phyloP scores from a whole-genome alignment of 2,888 invertebrate genomes.

The Tipula confusa region DNA sequence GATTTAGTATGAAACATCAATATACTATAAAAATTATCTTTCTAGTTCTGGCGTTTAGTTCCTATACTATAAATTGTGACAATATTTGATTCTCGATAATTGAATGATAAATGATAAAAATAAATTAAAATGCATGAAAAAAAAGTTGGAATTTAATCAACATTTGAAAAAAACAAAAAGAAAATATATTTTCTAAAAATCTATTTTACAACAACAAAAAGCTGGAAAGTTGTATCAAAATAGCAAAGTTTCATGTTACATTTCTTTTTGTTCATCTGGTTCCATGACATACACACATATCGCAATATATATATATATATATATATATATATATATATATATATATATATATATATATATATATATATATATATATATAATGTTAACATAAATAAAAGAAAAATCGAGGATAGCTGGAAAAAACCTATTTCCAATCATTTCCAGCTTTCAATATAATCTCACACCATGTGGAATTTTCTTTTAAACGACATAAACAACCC shows the following conservation, averaged over 20 bases:
- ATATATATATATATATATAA: not conserved
- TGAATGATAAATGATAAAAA: slow-evolving; percentile 8
- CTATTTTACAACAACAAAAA: not conserved
- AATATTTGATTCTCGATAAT: not conserved
- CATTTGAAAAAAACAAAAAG: not conserved
- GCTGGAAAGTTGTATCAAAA: not conserved
- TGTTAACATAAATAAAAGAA: not conserved
- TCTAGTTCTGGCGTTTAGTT: not conserved
- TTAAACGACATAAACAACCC: slow-evolving; percentile 25
- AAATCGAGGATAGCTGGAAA: slow-evolving; percentile 12
- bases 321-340: not conserved
- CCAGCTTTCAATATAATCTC: slow-evolving; percentile 20
- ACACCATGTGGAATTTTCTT: slow-evolving; percentile 25
- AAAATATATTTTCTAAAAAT: not conserved
- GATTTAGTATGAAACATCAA: too few relatives aligned
- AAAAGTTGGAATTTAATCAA: not conserved
- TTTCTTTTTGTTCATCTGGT: slow-evolving; percentile 3
- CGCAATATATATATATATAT: not conserved
- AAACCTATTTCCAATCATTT: slow-evolving; percentile 25
- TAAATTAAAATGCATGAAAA: not conserved
- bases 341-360: not conserved
- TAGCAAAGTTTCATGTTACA: not conserved
- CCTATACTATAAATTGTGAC: not conserved
- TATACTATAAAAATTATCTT: too few relatives aligned
- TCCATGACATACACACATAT: not conserved